Conservation (phyloP, 2,113 vertebrate species). For the Pardalotus punctatus region DNA sequence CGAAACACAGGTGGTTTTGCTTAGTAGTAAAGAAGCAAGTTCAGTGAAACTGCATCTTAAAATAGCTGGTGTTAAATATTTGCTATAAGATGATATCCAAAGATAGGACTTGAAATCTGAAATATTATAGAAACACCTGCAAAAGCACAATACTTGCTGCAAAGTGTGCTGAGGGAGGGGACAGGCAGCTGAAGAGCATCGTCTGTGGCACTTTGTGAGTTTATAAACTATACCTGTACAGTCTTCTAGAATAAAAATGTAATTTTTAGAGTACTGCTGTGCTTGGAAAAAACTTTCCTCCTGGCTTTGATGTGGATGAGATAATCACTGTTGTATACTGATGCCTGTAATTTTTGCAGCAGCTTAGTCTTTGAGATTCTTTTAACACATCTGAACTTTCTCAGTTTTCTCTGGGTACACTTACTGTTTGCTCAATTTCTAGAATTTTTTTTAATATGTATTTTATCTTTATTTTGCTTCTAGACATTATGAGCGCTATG, state of each 20-base stretch:
- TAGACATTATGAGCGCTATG: constrained; percentile 53
- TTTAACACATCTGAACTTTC: background rate
- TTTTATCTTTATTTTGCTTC: background rate
- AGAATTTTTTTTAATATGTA: background rate
- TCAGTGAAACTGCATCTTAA: background rate
- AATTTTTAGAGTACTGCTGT: background rate
- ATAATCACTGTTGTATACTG: background rate
- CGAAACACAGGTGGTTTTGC: background rate
- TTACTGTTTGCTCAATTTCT: background rate
- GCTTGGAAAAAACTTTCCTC: background rate
- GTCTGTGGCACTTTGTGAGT: background rate
- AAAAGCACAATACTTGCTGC: background rate
- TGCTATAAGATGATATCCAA: background rate
- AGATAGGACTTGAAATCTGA: background rate
- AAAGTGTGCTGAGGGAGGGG: background rate
- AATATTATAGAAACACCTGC: background rate
- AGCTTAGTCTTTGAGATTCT: background rate
- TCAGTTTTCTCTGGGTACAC: background rate
- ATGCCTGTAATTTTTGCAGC: background rate
- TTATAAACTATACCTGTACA: background rate
- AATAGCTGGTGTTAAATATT: background rate
- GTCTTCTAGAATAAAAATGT: background rate
- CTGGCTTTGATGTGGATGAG: background rate
- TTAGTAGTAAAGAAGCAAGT: background rate
- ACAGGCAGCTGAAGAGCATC: background rate